Base-by-base conservation (phyloP, 2,888 invertebrate species). In the Yponomeuta evonymella region DNA sequence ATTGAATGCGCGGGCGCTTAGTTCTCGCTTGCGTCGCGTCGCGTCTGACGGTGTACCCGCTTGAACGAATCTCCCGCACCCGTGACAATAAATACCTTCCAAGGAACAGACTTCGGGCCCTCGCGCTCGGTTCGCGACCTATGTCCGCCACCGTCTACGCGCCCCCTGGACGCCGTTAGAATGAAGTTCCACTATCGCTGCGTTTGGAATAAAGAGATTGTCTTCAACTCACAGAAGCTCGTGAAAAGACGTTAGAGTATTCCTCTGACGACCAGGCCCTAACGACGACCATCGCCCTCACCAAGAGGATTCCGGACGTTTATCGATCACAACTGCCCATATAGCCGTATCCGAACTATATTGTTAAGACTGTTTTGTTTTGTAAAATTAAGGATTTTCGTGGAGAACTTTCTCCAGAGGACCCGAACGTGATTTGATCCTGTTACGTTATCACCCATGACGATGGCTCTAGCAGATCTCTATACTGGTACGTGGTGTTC, bases 121-220 rank as follows among this genome's bases (percentile, higher is more conserved):
- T 83, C 84, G 88, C 90, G 88, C 90, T 88, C 90, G 81, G 81
- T 78, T 81, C 79, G 80, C 84, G 85, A 85, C 88, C 76, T 91
- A 92, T 92, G 92, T 88, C 92, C 86, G 87, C 89, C 88, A 83
- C 87, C 86, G 81, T 85, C 83, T 77, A 87, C 88, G 87, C 84
- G 80, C 81, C 82, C 81, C 79, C 82, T 86, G 90, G 90, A 90
- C 88, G 79, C 89, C 87, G 88, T 89, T 92, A 93, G 92, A 91
- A 93, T 93, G 93, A 92, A 92, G 92, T 96, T 95, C 95, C 95
- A 95, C 93, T 97, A 97, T 94, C 95, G 95, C 90, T 96, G 96
- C 95, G 96, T 96, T 93, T 97, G 97, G 97, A 97, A 96, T 93
- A 95, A 96, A 93, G 97, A 97, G 93, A 97, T 97, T 90, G 96